Evolutionary conservation across 2,888 invertebrate species (phyloP).

Genomic region (Sphinx pinastri): DNA sequence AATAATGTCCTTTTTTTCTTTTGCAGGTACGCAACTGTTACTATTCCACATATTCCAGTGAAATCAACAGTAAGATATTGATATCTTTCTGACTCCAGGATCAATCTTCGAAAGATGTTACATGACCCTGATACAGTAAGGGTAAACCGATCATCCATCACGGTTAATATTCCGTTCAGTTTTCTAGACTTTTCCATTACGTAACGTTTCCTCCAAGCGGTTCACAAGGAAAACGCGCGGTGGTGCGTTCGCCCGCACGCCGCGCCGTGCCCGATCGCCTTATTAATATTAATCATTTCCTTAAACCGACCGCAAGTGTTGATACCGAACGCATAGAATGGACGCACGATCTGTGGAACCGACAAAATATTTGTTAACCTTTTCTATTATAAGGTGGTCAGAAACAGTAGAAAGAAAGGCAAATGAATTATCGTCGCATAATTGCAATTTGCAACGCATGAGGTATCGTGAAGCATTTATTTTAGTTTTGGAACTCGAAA

Average conservation of each 20-base stretch:
- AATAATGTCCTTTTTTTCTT: too few species aligned
- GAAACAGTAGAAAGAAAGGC: too few species aligned
- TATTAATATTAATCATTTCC: constrained; percentile 49
- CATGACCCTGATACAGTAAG: too few species aligned
- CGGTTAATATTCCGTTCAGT: neutral
- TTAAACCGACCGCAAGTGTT: constrained; percentile 33
- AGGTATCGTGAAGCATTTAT: too few species aligned
- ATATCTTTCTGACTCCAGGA: too few species aligned
- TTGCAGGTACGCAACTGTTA: neutral
- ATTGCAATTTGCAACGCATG: too few species aligned
- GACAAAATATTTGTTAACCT: neutral
- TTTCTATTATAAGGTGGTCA: neutral
- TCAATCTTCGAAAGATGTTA: too few species aligned
- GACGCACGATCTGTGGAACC: neutral
- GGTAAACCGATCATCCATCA: neutral
- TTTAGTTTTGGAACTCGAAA: too few species aligned
- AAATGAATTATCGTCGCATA: too few species aligned
- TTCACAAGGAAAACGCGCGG: constrained; percentile 41
- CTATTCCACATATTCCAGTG: too few species aligned
- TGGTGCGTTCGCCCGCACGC: constrained; percentile 30
- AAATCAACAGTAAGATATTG: too few species aligned
- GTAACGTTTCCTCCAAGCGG: constrained; percentile 26
- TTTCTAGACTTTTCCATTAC: constrained; percentile 8
- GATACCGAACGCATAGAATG: constrained; percentile 8
- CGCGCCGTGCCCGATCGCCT: constrained; percentile 37